Percentiles rank a stretch among this genome's conserved stretches.
Conservation (phyloP, 2,888 invertebrate species). For the Oxytorus armatus region DNA sequence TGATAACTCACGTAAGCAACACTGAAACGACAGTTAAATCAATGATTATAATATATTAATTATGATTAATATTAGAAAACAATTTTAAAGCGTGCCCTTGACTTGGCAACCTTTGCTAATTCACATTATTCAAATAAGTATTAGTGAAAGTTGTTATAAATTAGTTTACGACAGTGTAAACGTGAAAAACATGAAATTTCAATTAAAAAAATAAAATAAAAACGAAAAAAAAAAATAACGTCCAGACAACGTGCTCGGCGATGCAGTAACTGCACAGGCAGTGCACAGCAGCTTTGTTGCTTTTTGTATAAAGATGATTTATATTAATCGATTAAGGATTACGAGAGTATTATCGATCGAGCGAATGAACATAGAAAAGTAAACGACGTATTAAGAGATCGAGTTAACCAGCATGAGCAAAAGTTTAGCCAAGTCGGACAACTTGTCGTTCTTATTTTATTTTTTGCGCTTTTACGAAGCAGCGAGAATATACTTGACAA, state of each 20-base stretch:
- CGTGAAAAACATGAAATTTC: slow-evolving; percentile 40
- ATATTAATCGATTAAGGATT: slow-evolving; percentile 32
- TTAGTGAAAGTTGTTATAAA: slow-evolving; percentile 36
- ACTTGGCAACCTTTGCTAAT: slow-evolving; percentile 52
- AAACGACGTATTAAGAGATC: slow-evolving; percentile 31
- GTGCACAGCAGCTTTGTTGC: slow-evolving; percentile 55
- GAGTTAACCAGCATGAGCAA: slow-evolving; percentile 49
- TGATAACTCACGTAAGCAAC: slow-evolving; percentile 62
- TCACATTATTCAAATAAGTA: slow-evolving; percentile 38
- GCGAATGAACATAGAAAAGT: slow-evolving; percentile 13
- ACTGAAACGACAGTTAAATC: slow-evolving; percentile 62
- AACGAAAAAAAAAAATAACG: slow-evolving; percentile 39
- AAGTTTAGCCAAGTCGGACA: slow-evolving; percentile 46
- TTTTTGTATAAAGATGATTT: slow-evolving; percentile 25
- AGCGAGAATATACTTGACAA: slow-evolving; percentile 18
- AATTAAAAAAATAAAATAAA: slow-evolving; percentile 21
- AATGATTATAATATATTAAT: slow-evolving; percentile 26
- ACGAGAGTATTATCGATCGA: slow-evolving; percentile 15
- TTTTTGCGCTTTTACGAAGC: slow-evolving; percentile 37
- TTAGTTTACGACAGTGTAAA: slow-evolving; percentile 54
- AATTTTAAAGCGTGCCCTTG: slow-evolving; percentile 65
- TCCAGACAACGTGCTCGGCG: slow-evolving; percentile 69
- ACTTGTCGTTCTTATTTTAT: too few species aligned
- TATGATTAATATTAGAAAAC: slow-evolving; percentile 34
- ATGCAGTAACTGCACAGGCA: slow-evolving; percentile 65